Base-by-base conservation (phyloP, 1,140 invertebrate genomes). In the Hormaphis cornu region DNA sequence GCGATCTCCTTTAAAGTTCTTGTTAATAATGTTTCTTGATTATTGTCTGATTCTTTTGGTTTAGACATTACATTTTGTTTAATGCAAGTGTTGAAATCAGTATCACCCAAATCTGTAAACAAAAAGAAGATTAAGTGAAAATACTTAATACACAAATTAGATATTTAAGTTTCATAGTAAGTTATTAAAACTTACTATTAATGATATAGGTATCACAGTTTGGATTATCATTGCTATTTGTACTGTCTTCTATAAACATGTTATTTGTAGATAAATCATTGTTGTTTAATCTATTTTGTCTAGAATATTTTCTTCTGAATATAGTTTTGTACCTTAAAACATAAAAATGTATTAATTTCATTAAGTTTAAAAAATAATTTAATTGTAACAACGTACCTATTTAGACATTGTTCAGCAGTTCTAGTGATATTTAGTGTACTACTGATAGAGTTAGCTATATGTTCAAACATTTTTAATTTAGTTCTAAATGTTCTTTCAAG, bases 381-480 rank as follows among this genome's bases (percentile, higher is more conserved):
- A 6, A 33, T 33, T 33, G 30, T 33, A 6, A 33, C 4, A 16
- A 16, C 10, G 4, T 40, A 48, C 61, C 61, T 66, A 35, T 66
- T 66, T 48, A 66, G 3, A 48, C 61, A 66, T 30, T 66, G 61
- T 35, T 66, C 61, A 50, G 61, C 61, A 22, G 42, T 48, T 66
- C 61, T 66, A n/a, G 24, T 66, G 12, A 66, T 66, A 24, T 50
- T 44, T 14, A 66, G 61, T 10, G 22, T 50, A 24, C 50, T 20
- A n/a, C 30, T 50, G 10, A 66, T 20, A 4, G n/a, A 1, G 20
- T 22, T 50, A 22, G 61, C 42, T 24, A 66, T 66, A 24, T 48
- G 14, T 24, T 66, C 61, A 37, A 66, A 66, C 61, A 66, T 66
- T 66, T 66, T 66, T 33, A 66, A 33, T 66, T 66, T 66, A 20